These are phyloP conservation scores for Hemaris fuciformis DNA, from an alignment of 2,888 invertebrate genomes.

Conservation along the genomic window DNA sequence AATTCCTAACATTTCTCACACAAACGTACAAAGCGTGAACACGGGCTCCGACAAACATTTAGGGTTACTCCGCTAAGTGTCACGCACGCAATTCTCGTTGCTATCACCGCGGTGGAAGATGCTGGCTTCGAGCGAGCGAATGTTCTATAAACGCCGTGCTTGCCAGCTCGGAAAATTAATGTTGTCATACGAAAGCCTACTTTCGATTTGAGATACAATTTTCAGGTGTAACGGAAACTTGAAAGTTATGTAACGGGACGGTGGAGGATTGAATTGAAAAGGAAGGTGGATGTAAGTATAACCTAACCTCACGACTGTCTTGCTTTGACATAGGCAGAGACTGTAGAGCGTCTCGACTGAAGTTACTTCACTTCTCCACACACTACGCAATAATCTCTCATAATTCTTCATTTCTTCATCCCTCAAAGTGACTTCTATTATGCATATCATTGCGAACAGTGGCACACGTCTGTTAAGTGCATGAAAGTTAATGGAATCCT, in stretches of 20 bases:
- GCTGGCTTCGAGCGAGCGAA: background rate
- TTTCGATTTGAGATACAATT: conserved; percentile 44
- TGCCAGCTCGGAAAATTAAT: conserved; percentile 51
- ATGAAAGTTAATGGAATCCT: no score
- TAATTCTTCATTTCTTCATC: no score
- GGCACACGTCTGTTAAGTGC: no score
- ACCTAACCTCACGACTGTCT: no score
- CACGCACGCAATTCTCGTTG: conserved; percentile 22
- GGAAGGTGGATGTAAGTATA: no score
- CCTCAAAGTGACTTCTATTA: no score
- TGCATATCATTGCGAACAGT: no score
- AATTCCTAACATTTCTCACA: conserved; percentile 50
- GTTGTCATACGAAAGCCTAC: conserved; percentile 46
- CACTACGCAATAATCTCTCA: no score
- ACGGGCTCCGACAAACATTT: conserved; percentile 27
- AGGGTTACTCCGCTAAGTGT: conserved; percentile 18
- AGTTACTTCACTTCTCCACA: no score
- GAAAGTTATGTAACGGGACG: conserved; percentile 30
- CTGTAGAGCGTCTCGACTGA: no score
- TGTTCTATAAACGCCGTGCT: conserved; percentile 16
- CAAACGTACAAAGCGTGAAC: conserved; percentile 43
- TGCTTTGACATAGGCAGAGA: no score
- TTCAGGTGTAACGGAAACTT: conserved; percentile 35
- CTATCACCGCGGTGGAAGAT: conserved; percentile 25
- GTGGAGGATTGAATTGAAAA: conserved; percentile 18